phyloP scores from a whole-genome alignment of 1,140 invertebrate genomes.

The Zaprionus taronus region DNA sequence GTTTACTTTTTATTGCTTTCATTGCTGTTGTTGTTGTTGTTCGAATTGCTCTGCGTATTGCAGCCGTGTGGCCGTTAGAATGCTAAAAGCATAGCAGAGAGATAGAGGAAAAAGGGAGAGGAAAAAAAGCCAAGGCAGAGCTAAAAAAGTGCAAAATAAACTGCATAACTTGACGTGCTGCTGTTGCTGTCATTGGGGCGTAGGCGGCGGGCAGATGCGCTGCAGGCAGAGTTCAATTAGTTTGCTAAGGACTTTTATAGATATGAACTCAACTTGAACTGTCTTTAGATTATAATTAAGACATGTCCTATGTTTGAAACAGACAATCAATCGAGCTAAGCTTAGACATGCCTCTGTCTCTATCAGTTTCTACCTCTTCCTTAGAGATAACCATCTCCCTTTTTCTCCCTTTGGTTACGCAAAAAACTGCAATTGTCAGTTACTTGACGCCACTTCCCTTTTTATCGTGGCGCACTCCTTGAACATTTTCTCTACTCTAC shows the following conservation, averaged over 20 bases:
- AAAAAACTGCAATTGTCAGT: slow-evolving; percentile 16
- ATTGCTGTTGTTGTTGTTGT: slow-evolving; percentile 22
- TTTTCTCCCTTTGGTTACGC: neutral
- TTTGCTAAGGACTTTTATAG: neutral
- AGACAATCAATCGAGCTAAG: neutral
- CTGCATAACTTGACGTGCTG: slow-evolving; percentile 34
- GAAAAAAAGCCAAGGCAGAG: neutral
- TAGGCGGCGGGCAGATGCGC: slow-evolving; percentile 5
- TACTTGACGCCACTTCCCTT: slow-evolving; percentile 20
- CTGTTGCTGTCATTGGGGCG: neutral
- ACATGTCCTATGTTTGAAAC: neutral
- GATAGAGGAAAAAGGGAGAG: neutral
- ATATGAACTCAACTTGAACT: neutral
- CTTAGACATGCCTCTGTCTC: neutral
- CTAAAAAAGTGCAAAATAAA: slow-evolving; percentile 31
- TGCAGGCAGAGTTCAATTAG: neutral
- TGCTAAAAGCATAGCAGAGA: slow-evolving; percentile 38
- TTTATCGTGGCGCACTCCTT: neutral
- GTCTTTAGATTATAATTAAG: neutral
- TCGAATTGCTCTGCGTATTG: slow-evolving; percentile 9
- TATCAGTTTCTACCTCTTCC: no score
- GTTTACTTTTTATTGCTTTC: slow-evolving; percentile 42
- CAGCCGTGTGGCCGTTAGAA: slow-evolving; percentile 13
- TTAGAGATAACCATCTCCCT: no score
- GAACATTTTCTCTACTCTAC: neutral